phyloP scores from a whole-genome alignment of 2,888 invertebrate genomes.

The Villa cingulata region DNA sequence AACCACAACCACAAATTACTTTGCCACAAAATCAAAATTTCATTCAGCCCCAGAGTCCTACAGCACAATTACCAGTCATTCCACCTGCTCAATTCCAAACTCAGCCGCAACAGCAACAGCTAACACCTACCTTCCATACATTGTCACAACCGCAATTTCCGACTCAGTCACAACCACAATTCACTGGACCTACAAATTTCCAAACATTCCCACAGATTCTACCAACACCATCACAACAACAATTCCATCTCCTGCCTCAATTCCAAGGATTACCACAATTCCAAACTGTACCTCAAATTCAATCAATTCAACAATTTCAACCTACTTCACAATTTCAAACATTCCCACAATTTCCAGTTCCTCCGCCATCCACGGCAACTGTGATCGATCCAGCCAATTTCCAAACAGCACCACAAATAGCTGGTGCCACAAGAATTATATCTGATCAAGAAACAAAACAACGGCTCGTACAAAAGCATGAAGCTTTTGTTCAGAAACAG shows the following conservation, averaged over 20 bases:
- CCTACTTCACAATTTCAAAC: slow-evolving; percentile 26
- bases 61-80: background rate
- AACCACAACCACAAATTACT: background rate
- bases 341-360: background rate
- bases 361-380: slow-evolving; percentile 24
- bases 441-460: slow-evolving; percentile 55
- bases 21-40: slow-evolving; percentile 19
- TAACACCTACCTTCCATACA: too few species aligned
- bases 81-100: background rate
- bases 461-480: slow-evolving; percentile 58
- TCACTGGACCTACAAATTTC: slow-evolving; percentile 15
- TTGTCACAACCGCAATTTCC: slow-evolving; percentile 21
- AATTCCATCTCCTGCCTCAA: background rate
- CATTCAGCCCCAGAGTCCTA: slow-evolving; percentile 15
- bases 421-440: background rate
- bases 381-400: slow-evolving; percentile 2
- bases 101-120: slow-evolving; percentile 2
- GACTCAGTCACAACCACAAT: slow-evolving; percentile 15
- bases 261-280: slow-evolving; percentile 25
- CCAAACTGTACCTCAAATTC: slow-evolving; percentile 17
- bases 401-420: background rate
- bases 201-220: slow-evolving; percentile 6
- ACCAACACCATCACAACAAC: slow-evolving; percentile 12
- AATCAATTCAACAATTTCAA: slow-evolving; percentile 18
- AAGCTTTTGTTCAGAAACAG: slow-evolving; percentile 63